These are phyloP conservation scores for Barnardius zonarius DNA, from an alignment of 2,113 vertebrate genomes.

Conservation along the genomic window DNA sequence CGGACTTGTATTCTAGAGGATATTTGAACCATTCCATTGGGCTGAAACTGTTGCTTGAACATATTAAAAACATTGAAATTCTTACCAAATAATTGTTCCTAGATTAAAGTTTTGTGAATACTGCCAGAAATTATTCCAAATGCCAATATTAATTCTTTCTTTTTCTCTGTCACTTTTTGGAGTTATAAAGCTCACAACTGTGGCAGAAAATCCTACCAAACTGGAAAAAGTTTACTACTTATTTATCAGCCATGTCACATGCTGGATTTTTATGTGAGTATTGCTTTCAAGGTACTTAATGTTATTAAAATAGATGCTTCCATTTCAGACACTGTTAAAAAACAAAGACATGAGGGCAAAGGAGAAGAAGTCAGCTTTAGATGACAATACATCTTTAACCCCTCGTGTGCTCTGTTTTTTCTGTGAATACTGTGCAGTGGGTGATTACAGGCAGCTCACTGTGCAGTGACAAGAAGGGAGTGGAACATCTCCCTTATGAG, in stretches of 20 bases:
- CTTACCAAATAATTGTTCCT: background rate
- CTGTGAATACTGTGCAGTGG: background rate
- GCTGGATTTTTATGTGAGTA: background rate
- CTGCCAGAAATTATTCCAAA: background rate
- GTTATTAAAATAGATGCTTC: background rate
- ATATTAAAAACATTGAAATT: background rate
- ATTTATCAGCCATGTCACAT: background rate
- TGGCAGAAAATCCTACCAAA: background rate
- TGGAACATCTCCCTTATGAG: too few relatives aligned
- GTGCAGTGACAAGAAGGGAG: background rate
- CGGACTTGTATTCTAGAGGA: background rate
- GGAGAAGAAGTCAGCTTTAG: background rate
- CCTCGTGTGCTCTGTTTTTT: background rate
- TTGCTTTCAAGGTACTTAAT: background rate
- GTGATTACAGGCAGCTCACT: background rate
- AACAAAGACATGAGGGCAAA: background rate
- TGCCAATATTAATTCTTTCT: fast-evolving
- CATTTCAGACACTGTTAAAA: background rate
- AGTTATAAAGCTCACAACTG: background rate
- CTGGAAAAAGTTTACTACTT: background rate
- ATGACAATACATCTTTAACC: background rate
- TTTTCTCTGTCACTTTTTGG: background rate
- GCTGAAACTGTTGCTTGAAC: background rate
- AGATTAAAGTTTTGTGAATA: background rate
- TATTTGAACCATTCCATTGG: background rate